A percentile compares a stretch with the other conserved stretches of the same genome.
These are phyloP conservation scores for Bibio marci DNA, from an alignment of 2,888 invertebrate species.

Conservation along the genomic window DNA sequence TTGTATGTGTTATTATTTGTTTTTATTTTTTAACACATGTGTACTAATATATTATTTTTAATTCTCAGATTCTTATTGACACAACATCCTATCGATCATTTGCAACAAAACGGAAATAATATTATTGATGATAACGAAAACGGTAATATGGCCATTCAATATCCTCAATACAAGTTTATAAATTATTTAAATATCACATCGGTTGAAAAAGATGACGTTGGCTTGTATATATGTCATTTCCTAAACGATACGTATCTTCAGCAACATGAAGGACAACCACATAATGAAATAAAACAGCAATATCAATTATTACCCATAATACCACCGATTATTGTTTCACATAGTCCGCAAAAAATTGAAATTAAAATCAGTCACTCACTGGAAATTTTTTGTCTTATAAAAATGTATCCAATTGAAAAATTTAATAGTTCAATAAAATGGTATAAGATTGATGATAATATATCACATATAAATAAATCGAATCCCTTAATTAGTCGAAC, in stretches of 20 bases:
- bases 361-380: constrained; percentile 34
- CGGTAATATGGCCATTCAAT: too few relatives aligned
- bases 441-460: constrained; percentile 35
- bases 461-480: constrained; percentile 3
- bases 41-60: too few relatives aligned
- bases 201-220: too few relatives aligned
- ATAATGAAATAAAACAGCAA: constrained; percentile 21
- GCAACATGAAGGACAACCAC: too few relatives aligned
- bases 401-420: constrained; percentile 38
- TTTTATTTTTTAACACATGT: too few relatives aligned
- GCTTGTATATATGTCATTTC: too few relatives aligned
- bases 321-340: constrained; percentile 30
- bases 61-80: constrained; percentile 27
- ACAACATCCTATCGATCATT: constrained; percentile 17
- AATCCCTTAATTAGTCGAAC: constrained; percentile 22
- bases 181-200: too few relatives aligned
- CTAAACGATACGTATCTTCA: too few relatives aligned
- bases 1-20: too few relatives aligned
- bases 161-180: too few relatives aligned
- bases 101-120: background rate
- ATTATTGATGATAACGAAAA: background rate
- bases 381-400: constrained; percentile 35
- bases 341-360: constrained; percentile 29
- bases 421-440: constrained; percentile 28
- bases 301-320: constrained; percentile 29